Percentiles rank a stretch among this genome's conserved stretches.
Evolutionary conservation across 2,888 invertebrate species (phyloP).

Genomic region (Polymixis lichenea): DNA sequence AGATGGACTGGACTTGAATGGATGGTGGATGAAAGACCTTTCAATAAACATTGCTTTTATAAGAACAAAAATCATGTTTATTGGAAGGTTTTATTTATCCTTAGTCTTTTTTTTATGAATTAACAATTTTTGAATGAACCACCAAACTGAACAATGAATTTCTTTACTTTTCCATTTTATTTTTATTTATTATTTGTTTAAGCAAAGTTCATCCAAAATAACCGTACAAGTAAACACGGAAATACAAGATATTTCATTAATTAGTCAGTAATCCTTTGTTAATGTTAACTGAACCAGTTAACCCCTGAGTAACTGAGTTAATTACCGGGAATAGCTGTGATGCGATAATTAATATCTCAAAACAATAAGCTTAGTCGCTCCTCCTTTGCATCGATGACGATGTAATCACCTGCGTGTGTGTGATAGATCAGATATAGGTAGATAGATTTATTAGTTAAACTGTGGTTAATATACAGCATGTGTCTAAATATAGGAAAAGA

Average conservation of each 20-base stretch:
- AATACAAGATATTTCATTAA: conserved; percentile 49
- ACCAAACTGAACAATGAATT: neutral
- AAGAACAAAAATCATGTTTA: neutral
- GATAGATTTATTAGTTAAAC: conserved; percentile 23
- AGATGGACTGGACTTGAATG: too few species aligned
- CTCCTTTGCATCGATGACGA: conserved; percentile 10
- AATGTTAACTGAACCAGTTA: conserved; percentile 51
- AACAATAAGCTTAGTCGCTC: conserved; percentile 53
- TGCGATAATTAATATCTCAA: conserved; percentile 65
- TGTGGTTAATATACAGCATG: neutral
- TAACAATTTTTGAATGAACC: neutral
- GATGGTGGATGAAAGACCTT: too few species aligned
- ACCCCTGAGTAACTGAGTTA: conserved; percentile 50
- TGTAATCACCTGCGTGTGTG: neutral
- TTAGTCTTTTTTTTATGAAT: neutral
- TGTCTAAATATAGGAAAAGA: neutral
- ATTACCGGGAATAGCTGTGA: conserved; percentile 57
- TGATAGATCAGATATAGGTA: conserved; percentile 21
- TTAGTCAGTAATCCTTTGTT: conserved; percentile 51
- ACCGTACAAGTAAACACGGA: conserved; percentile 5
- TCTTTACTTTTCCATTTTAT: neutral
- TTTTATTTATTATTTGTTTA: neutral
- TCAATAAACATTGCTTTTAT: too few species aligned
- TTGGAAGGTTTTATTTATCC: neutral
- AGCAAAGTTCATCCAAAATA: neutral